Evolutionary conservation across 2,888 invertebrate genomes (phyloP), one percentile per base, ranked within the genome.

Genomic region (Athetis lepigone): DNA sequence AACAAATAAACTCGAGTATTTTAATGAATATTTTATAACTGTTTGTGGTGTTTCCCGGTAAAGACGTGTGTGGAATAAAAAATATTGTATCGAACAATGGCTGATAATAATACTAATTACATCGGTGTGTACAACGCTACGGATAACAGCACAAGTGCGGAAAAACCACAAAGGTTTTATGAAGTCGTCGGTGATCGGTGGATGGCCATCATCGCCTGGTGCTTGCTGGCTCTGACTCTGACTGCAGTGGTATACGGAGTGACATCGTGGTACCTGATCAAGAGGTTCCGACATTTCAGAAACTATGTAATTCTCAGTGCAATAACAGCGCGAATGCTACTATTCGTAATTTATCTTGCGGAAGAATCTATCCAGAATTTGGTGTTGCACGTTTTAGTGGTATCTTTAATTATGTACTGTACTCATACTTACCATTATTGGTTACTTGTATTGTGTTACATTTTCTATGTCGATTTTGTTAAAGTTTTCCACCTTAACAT

Each of bases 381-480:
- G 13, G 33, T 33, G 0, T 2, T 33, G 2, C 33, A 33, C 1
- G 4, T 33, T 13, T 33, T 33, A 13, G 13, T 2, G 7, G 33
- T 33, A 4, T 2, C 33, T 0, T 2, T 13, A 4, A 33, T 50
- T 0, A 23, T 21, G 16, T 63, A 29, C 43, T 50, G 4, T 18
- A n/a, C 16, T 0, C 21, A 49, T 2, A 2, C 51, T 0, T 39
- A 23, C 7, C 18, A 43, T 43, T 58, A 23, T 58, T 58, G 58
- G 58, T 33, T 56, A 56, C 40, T 58, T 9, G 58, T 58, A 3
- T n/a, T 56, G 21, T 56, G 40, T 2, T 58, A 33, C 11, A 56
- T 58, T 40, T 56, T 58, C 40, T 56, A 58, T 23, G 40, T 42
- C 4, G 40, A 42, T 5, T 58, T 58, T 56, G 58, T 56, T 3